Percentiles rank a stretch among this genome's conserved stretches.
Conservation (phyloP, 2,113 vertebrate genomes). For the Rhea americana region DNA sequence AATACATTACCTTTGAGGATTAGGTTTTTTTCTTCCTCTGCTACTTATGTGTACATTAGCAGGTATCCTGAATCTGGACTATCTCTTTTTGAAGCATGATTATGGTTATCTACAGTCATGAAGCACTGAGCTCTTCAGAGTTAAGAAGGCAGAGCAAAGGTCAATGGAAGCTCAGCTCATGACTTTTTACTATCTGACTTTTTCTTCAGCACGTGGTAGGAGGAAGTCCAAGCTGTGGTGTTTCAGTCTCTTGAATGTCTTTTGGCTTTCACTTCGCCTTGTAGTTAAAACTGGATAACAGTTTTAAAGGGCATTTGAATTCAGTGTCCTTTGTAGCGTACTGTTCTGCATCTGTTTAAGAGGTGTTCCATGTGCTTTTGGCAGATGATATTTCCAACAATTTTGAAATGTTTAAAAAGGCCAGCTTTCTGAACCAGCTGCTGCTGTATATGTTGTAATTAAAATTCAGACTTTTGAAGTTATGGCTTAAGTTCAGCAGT, state of each 20-base stretch:
- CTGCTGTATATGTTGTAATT: conserved; percentile 1
- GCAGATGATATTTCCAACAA: conserved; percentile 46
- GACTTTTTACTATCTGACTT: conserved; percentile 40
- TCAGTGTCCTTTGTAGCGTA: conserved; percentile 1
- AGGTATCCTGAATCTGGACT: conserved; percentile 52
- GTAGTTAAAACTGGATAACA: conserved; percentile 26
- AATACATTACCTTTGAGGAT: not conserved
- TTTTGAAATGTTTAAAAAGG: conserved; percentile 57
- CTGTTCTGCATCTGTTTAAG: conserved; percentile 27
- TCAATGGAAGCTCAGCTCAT: conserved; percentile 52
- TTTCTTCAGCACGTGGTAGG: not conserved
- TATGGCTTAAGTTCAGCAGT: conserved; percentile 41
- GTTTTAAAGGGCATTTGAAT: conserved; percentile 39
- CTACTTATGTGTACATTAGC: not conserved
- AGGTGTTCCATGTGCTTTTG: conserved; percentile 51
- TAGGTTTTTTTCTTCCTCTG: not conserved
- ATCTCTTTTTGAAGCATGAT: conserved; percentile 47
- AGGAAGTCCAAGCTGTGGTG: conserved; percentile 51
- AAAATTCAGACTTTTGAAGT: conserved; percentile 44
- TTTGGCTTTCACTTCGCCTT: conserved; percentile 42
- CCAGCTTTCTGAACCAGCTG: conserved; percentile 40
- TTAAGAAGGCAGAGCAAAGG: conserved; percentile 70
- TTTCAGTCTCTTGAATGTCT: conserved; percentile 22
- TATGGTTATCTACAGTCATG: conserved; percentile 52
- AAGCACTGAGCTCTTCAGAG: conserved; percentile 55